Base-by-base conservation (phyloP, 2,113 vertebrate genomes). In the Lasiurus cinereus region DNA sequence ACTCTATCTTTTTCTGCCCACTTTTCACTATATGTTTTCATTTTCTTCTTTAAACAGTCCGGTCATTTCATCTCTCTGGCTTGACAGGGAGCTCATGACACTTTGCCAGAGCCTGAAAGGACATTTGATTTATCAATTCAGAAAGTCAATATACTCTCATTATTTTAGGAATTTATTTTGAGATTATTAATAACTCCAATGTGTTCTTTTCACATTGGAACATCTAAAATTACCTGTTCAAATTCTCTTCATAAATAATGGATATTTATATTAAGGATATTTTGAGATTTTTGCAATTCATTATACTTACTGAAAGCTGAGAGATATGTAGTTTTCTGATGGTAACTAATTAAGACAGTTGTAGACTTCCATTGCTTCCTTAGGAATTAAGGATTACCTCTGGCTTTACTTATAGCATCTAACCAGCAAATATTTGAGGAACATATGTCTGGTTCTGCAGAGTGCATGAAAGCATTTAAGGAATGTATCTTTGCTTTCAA, bases 261-360 rank as follows among this genome's bases (percentile, higher is more conserved):
- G 19, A 15, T 67, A 46, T n/a, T 6, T n/a, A 27, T 54, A 69
- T 69, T 31, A 78, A 83, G 14, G 27, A 72, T 83, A 79, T 24
- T 76, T 73, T 73, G 24, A 86, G 31, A 6, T 16, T 74, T 94
- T 72, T 82, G 12, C 74, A 72, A 50, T 33, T 66, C 5, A 39
- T 66, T 1, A n/a, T 56, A 70, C 84, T 84, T 94, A 56, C 31
- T 84, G 2, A 43, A 69, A 52, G 3, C 50, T 21, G 43, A 93
- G 6, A 77, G 50, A 43, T 48, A 27, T 24, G 5, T 36, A 29
- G 3, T 10, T 94, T 84, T 90, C 31, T 48, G 7, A 79, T 52
- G 18, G n/a, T 74, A 94, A 52, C 52, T 92, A 86, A 72, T 89
- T 82, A 73, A 74, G 64, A 7, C 78, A 88, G 77, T 10, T 59